Percentiles rank a stretch among this genome's conserved stretches.
phyloP scores from a whole-genome alignment of 2,888 invertebrate species.

The Therioaphis trifolii region DNA sequence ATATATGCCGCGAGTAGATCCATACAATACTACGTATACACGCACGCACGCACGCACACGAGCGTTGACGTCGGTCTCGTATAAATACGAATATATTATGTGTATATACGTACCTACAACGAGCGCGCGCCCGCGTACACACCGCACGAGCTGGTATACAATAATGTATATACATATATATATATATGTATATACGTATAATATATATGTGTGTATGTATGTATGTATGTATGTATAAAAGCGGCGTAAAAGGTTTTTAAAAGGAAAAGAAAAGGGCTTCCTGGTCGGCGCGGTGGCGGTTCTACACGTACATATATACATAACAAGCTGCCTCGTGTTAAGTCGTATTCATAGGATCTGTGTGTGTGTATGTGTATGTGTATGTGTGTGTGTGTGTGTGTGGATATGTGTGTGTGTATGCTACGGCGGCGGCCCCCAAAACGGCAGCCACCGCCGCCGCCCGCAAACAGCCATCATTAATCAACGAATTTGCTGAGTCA shows the following conservation, averaged over 20 bases:
- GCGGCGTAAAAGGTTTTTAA: conserved; percentile 61
- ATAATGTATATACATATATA: not conserved
- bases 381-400: not conserved
- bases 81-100: no score
- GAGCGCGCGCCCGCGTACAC: no score
- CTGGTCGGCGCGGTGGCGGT: conserved; percentile 24
- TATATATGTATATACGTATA: not conserved
- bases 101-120: no score
- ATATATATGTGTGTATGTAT: not conserved
- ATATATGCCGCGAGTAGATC: no score
- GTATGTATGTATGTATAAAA: not conserved
- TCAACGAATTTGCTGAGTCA: conserved; percentile 62
- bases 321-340: conserved; percentile 61
- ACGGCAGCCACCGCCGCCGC: conserved; percentile 37
- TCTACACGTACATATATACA: conserved; percentile 6
- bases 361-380: not conserved
- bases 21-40: no score
- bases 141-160: not conserved
- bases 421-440: not conserved
- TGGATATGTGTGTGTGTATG: conserved; percentile 8
- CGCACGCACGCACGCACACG: no score
- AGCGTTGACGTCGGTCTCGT: no score
- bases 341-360: conserved; percentile 54
- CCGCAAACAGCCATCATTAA: conserved; percentile 62
- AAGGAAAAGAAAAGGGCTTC: conserved; percentile 61